A percentile compares a stretch with the other conserved stretches of the same genome.
These are phyloP conservation scores for Chauna torquata DNA, from an alignment of 2,113 vertebrate genomes.

Conservation along the genomic window DNA sequence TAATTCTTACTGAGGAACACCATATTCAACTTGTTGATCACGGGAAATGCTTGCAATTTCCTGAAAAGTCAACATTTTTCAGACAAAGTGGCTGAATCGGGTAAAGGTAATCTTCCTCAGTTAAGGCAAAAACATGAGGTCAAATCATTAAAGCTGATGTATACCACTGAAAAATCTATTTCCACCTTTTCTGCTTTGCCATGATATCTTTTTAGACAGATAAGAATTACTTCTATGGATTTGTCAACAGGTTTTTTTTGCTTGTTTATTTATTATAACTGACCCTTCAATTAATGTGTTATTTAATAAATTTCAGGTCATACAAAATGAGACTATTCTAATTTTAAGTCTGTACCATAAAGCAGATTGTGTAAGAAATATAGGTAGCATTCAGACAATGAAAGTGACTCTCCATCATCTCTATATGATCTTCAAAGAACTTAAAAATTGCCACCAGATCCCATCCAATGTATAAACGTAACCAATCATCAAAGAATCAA, in stretches of 20 bases:
- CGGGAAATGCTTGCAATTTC: not conserved
- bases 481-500: not conserved
- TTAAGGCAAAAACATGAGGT: not conserved
- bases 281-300: not conserved
- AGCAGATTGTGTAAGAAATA: not conserved
- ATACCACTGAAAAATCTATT: not conserved
- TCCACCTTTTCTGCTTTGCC: not conserved
- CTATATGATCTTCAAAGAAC: not conserved
- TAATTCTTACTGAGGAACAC: not conserved
- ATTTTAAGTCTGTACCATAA: not conserved
- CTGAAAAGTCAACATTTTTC: conserved; percentile 23
- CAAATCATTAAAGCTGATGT: not conserved
- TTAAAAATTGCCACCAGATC: not conserved
- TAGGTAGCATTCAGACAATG: not conserved
- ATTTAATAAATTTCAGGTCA: not conserved
- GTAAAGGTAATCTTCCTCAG: not conserved
- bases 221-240: not conserved
- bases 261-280: not conserved
- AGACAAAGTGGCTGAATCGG: not conserved
- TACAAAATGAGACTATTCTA: not conserved
- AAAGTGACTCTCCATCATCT: not conserved
- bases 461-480: not conserved
- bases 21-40: not conserved
- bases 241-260: too few relatives aligned
- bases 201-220: not conserved